These are phyloP conservation scores for Dicentrarchus labrax DNA, from an alignment of 2,113 vertebrate genomes.

Conservation along the genomic window DNA sequence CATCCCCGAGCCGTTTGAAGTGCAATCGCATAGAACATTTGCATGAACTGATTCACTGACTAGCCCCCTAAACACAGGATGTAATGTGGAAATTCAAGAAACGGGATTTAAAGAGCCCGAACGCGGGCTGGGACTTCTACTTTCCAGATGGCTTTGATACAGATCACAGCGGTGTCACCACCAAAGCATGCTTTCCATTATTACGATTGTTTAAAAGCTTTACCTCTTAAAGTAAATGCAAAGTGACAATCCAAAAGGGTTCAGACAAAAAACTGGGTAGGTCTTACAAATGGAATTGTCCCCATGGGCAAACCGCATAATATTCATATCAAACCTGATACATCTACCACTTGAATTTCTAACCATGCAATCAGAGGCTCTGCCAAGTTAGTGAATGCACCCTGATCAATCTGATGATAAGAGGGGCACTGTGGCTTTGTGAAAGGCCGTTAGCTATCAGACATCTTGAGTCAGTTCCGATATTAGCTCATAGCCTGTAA, in stretches of 20 bases:
- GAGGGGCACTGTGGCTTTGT: slow-evolving; percentile 45
- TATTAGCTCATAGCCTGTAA: slow-evolving; percentile 51
- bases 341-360: slow-evolving; percentile 70
- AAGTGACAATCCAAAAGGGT: slow-evolving; percentile 76
- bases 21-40: slow-evolving; percentile 47
- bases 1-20: slow-evolving; percentile 40
- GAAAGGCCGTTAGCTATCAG: slow-evolving; percentile 54
- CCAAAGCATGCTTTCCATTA: slow-evolving; percentile 65
- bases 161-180: slow-evolving; percentile 62
- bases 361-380: slow-evolving; percentile 77
- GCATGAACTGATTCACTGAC: slow-evolving; percentile 54
- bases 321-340: slow-evolving; percentile 76
- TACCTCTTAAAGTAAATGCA: slow-evolving; percentile 68
- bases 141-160: slow-evolving; percentile 77
- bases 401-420: slow-evolving; percentile 75
- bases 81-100: slow-evolving; percentile 54
- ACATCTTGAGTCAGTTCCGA: slow-evolving; percentile 41
- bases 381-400: slow-evolving; percentile 70
- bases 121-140: slow-evolving; percentile 44
- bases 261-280: slow-evolving; percentile 53
- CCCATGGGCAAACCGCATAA: slow-evolving; percentile 73
- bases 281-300: slow-evolving; percentile 74
- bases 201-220: slow-evolving; percentile 68
- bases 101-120: slow-evolving; percentile 41
- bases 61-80: slow-evolving; percentile 27